These are phyloP conservation scores for Octomys mimax DNA, from an alignment of 2,797 vertebrate genomes.

Conservation along the genomic window DNA sequence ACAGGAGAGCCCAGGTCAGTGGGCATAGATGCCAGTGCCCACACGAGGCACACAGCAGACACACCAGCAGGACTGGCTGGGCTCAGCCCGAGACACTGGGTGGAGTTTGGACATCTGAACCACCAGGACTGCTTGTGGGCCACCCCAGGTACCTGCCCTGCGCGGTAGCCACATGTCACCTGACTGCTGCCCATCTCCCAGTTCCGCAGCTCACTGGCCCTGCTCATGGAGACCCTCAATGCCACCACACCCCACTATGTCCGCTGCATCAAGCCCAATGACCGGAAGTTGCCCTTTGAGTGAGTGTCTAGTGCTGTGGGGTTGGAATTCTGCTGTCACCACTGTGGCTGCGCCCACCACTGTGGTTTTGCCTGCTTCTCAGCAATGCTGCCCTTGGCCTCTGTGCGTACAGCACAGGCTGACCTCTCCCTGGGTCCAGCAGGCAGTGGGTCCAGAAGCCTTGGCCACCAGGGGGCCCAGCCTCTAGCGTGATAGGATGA, in stretches of 20 bases:
- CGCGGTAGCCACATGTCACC: neutral
- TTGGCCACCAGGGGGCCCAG: neutral
- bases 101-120: neutral
- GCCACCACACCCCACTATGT: constrained; percentile 98
- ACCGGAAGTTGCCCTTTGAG: constrained; percentile 97
- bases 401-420: neutral
- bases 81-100: no score
- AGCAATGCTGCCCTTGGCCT: neutral
- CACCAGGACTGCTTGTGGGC: no score
- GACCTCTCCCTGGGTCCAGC: neutral
- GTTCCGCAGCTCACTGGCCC: constrained; percentile 96
- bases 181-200: constrained; percentile 82
- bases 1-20: neutral
- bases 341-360: neutral
- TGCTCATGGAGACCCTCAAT: constrained; percentile 98
- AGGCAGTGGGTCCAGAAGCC: neutral
- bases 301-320: constrained; percentile 88
- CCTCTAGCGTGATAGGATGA: neutral
- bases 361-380: neutral
- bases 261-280: constrained; percentile 98
- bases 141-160: no score
- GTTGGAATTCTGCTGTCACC: neutral
- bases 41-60: neutral
- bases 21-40: neutral
- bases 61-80: neutral